A percentile compares a stretch with the other conserved stretches of the same genome.
Conservation (phyloP, 2,113 vertebrate species). For the Notothenia rossii region DNA sequence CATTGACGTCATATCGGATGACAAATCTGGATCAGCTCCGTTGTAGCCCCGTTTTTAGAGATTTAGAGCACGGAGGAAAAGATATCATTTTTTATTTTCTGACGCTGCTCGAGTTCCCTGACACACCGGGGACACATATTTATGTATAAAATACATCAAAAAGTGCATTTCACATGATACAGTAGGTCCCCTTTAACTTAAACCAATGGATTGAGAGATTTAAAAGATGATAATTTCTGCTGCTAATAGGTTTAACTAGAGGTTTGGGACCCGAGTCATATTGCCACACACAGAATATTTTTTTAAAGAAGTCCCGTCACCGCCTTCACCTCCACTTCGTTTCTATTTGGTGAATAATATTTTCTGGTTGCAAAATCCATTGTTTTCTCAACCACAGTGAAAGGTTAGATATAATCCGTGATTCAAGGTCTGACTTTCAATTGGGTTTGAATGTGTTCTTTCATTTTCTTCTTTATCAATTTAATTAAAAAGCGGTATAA, state of each 20-base stretch:
- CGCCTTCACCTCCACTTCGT: not conserved
- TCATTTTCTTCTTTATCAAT: slow-evolving; percentile 22
- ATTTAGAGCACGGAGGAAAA: too few species aligned
- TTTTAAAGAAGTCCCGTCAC: not conserved
- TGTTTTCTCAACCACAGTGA: slow-evolving; percentile 23
- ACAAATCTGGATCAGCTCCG: too few species aligned
- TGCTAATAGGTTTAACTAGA: not conserved
- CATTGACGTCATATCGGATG: too few species aligned
- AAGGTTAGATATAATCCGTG: slow-evolving; percentile 25
- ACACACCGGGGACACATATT: too few species aligned
- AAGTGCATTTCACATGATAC: too few species aligned
- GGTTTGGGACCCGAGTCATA: not conserved
- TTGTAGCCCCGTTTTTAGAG: too few species aligned
- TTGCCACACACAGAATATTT: not conserved
- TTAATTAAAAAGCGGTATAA: slow-evolving; percentile 38
- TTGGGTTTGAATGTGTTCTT: slow-evolving; percentile 35
- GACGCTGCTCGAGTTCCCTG: too few species aligned
- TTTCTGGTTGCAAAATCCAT: slow-evolving; percentile 17
- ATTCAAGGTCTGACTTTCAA: slow-evolving; percentile 17
- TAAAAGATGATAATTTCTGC: not conserved
- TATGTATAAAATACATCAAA: too few species aligned
- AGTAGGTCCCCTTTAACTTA: too few species aligned
- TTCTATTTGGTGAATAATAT: not conserved
- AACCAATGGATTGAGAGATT: slow-evolving; percentile 2
- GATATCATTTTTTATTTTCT: too few species aligned